These are phyloP conservation scores for Arge pagana DNA, from an alignment of 2,888 invertebrate species.

Conservation along the genomic window DNA sequence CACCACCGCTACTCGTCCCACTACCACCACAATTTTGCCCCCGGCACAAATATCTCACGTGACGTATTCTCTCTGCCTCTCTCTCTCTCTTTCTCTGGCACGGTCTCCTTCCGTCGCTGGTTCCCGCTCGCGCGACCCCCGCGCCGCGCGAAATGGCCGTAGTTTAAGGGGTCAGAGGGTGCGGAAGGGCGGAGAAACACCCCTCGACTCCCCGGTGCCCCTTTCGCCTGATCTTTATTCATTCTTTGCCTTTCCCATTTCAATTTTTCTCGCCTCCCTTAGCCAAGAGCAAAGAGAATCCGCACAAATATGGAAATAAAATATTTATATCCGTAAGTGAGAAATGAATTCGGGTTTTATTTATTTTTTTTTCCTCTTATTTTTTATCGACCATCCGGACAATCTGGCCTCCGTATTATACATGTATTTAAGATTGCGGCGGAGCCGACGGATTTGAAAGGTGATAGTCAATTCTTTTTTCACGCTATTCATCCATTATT, in stretches of 20 bases:
- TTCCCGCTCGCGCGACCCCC: not conserved
- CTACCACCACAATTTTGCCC: conserved; percentile 28
- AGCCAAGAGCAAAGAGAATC: not conserved
- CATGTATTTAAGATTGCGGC: not conserved
- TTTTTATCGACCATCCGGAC: not conserved
- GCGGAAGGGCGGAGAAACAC: not conserved
- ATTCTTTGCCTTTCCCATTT: conserved; percentile 54
- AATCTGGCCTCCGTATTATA: not conserved
- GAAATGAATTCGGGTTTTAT: conserved; percentile 4
- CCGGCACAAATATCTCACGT: conserved; percentile 40
- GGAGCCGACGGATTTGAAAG: conserved; percentile 7
- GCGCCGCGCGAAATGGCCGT: too few relatives aligned
- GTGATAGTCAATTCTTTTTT: conserved; percentile 27
- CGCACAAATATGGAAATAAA: not conserved
- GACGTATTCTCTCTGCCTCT: conserved; percentile 32
- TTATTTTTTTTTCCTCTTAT: not conserved
- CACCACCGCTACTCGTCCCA: conserved; percentile 27
- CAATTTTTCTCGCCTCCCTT: conserved; percentile 46
- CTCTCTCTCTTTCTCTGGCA: conserved; percentile 17
- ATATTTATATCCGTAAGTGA: not conserved
- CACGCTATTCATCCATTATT: conserved; percentile 49
- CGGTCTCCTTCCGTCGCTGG: not conserved
- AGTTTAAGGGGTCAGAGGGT: conserved; percentile 7
- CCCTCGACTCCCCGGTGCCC: conserved; percentile 25
- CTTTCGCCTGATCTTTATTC: conserved; percentile 51